Percentiles rank a stretch among this genome's conserved stretches.
Conservation (phyloP, 2,113 vertebrate species). For the Amphiprion ocellaris region DNA sequence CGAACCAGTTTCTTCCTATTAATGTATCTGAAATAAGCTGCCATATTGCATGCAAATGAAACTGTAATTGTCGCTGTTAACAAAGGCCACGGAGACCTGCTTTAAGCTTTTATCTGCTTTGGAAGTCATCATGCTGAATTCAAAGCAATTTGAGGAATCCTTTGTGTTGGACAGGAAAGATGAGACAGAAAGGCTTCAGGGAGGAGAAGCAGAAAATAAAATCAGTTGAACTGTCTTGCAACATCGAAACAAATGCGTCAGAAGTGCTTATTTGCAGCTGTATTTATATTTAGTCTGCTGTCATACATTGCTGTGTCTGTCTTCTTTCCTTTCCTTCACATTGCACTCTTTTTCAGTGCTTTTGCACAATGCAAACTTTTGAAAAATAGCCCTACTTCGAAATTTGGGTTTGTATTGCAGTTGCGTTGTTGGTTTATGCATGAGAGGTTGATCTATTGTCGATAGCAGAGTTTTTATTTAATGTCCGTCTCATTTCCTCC, state of each 20-base stretch:
- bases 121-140: conserved; percentile 34
- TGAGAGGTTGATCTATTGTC: neutral
- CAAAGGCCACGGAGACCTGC: conserved; percentile 36
- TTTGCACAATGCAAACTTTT: neutral
- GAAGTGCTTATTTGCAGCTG: conserved; percentile 2
- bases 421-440: neutral
- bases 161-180: conserved; percentile 10
- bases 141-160: conserved; percentile 17
- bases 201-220: conserved; percentile 1
- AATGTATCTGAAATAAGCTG: conserved; percentile 43
- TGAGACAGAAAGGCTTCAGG: neutral
- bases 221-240: conserved; percentile 1
- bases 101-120: conserved; percentile 41
- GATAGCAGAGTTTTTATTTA: conserved; percentile 9
- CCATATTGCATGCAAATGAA: conserved; percentile 53
- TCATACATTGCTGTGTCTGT: conserved; percentile 7
- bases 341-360: neutral
- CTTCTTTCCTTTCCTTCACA: conserved; percentile 4
- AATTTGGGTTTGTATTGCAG: neutral
- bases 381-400: neutral
- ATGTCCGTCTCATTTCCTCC: conserved; percentile 11
- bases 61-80: conserved; percentile 58
- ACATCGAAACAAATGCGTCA: conserved; percentile 1
- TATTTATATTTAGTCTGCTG: conserved; percentile 59
- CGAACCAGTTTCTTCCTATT: conserved; percentile 15